phyloP scores from a whole-genome alignment of 2,113 vertebrate species.

The Oreotrochilus melanogaster region DNA sequence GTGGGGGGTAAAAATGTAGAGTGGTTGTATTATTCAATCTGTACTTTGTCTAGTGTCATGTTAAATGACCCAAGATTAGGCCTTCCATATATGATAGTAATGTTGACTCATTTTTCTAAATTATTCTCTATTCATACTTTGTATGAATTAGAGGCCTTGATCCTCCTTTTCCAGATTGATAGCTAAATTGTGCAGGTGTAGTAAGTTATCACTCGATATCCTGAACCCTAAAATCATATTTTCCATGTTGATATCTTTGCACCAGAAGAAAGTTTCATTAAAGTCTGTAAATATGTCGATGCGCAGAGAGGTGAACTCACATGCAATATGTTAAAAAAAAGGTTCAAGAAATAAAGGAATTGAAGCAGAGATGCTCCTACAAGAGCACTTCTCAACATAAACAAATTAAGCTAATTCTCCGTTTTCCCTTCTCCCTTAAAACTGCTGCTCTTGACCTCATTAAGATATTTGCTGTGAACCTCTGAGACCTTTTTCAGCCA shows the following conservation, averaged over 20 bases:
- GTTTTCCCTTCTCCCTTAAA: background rate
- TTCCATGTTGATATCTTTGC: background rate
- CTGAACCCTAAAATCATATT: background rate
- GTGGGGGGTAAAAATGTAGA: background rate
- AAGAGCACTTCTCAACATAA: background rate
- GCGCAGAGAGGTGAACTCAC: background rate
- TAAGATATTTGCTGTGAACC: background rate
- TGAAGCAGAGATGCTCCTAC: background rate
- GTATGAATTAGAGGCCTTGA: background rate
- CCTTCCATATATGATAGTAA: rapidly evolving
- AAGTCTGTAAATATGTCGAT: background rate
- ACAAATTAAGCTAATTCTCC: background rate
- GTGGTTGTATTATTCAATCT: background rate
- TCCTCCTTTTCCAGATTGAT: background rate
- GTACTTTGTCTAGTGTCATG: no score
- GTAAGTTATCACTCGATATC: rapidly evolving
- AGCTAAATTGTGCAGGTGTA: background rate
- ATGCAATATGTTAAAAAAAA: background rate
- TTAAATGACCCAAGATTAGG: background rate
- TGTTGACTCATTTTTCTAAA: background rate
- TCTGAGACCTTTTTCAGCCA: background rate
- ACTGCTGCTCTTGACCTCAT: background rate
- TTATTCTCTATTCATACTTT: background rate
- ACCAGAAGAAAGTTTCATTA: background rate
- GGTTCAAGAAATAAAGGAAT: background rate